Conservation (phyloP, 2,888 invertebrate genomes). For the Drosophila formosana region DNA sequence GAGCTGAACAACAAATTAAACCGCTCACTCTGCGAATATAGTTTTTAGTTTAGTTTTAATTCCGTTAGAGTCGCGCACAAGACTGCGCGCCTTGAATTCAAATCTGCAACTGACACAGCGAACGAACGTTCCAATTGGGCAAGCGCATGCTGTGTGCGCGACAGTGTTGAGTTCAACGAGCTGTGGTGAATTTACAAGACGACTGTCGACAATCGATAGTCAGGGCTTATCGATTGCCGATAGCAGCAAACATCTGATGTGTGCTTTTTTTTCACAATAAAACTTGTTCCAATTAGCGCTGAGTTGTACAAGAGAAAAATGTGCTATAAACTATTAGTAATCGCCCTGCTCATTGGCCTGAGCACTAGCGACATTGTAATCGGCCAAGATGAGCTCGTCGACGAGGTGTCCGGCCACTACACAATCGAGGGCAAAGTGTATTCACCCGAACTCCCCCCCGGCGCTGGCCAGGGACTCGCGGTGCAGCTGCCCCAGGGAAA, state of each 20-base stretch:
- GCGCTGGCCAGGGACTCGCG: slow-evolving; percentile 31
- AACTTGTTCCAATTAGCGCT: slow-evolving; percentile 44
- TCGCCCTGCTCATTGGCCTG: slow-evolving; percentile 50
- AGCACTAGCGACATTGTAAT: slow-evolving; percentile 68
- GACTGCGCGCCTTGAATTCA: slow-evolving; percentile 56
- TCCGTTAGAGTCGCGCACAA: slow-evolving; percentile 35
- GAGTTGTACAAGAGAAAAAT: slow-evolving; percentile 44
- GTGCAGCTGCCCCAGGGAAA: slow-evolving; percentile 75
- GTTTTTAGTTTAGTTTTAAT: slow-evolving; percentile 13
- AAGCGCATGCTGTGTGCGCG: slow-evolving; percentile 32
- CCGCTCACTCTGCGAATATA: slow-evolving; percentile 14
- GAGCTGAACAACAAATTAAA: slow-evolving; percentile 32
- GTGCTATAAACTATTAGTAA: slow-evolving; percentile 50
- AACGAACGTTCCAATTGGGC: slow-evolving; percentile 42
- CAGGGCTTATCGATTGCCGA: slow-evolving; percentile 45
- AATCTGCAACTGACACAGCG: slow-evolving; percentile 52
- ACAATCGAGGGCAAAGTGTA: slow-evolving; percentile 93
- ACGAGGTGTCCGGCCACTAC: slow-evolving; percentile 87
- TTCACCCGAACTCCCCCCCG: slow-evolving; percentile 87
- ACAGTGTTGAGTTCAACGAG: slow-evolving; percentile 20
- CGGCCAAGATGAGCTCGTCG: slow-evolving; percentile 80
- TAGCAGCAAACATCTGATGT: slow-evolving; percentile 54
- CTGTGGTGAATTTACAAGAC: slow-evolving; percentile 30
- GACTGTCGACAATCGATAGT: slow-evolving; percentile 9
- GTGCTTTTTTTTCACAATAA: slow-evolving; percentile 44